phyloP scores from a whole-genome alignment of 1,140 invertebrate genomes.

The Tetramorium simillimum region DNA sequence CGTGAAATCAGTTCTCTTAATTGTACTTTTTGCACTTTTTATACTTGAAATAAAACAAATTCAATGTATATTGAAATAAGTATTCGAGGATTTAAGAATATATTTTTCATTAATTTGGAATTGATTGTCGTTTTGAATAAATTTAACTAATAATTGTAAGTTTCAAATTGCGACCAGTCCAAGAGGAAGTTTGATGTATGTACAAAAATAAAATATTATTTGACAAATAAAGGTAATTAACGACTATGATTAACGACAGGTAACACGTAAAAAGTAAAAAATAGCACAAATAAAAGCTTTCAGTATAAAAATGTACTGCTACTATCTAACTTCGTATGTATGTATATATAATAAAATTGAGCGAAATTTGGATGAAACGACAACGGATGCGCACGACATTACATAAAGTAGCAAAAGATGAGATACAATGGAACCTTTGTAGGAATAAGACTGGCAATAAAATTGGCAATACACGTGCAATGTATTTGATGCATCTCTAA shows the following conservation, averaged over 20 bases:
- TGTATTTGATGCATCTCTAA: slow-evolving; percentile 62
- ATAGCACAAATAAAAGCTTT: background rate
- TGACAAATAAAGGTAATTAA: background rate
- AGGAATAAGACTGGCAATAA: background rate
- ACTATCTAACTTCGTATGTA: background rate
- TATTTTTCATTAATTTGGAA: background rate
- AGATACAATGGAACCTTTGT: background rate
- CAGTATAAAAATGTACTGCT: background rate
- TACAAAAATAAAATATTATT: slow-evolving; percentile 16
- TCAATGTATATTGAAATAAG: background rate
- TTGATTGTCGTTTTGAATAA: background rate
- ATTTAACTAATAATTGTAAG: background rate
- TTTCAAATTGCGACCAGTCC: slow-evolving; percentile 1
- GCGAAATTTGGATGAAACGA: background rate
- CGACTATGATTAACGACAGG: too few relatives aligned
- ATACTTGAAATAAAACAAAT: background rate
- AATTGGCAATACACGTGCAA: slow-evolving; percentile 21
- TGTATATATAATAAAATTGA: background rate
- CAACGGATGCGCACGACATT: background rate
- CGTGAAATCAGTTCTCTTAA: background rate
- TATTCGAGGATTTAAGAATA: background rate
- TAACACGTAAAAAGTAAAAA: slow-evolving; percentile 1
- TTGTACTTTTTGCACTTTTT: background rate
- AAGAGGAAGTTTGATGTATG: slow-evolving; percentile 51
- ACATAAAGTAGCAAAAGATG: slow-evolving; percentile 2